These are phyloP conservation scores for Gonocerus acuteangulatus DNA, from an alignment of 2,888 invertebrate genomes.

Conservation along the genomic window DNA sequence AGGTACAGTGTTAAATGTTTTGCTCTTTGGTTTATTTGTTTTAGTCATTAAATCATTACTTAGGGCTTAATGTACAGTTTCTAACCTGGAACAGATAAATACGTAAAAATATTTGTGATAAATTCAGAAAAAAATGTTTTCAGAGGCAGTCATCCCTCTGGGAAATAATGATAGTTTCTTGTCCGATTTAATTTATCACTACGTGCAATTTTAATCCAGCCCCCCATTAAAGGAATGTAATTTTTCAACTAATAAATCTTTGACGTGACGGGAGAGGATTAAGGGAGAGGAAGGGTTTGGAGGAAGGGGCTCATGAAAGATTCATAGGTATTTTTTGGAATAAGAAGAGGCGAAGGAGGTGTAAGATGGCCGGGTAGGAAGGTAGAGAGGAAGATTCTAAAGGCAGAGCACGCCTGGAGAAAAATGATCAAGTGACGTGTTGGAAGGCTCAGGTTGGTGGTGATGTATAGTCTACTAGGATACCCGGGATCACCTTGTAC, in stretches of 20 bases:
- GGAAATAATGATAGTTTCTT: too few relatives aligned
- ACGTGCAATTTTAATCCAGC: too few relatives aligned
- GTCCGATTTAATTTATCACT: too few relatives aligned
- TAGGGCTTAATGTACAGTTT: too few relatives aligned
- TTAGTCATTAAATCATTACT: too few relatives aligned
- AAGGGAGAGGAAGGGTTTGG: not conserved
- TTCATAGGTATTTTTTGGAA: not conserved
- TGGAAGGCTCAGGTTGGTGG: not conserved
- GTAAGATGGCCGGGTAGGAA: not conserved
- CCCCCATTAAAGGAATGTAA: not conserved
- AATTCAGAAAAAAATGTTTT: too few relatives aligned
- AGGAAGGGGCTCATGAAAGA: not conserved
- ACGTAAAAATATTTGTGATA: too few relatives aligned
- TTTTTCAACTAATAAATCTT: not conserved
- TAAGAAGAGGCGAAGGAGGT: not conserved
- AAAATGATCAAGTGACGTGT: constrained; percentile 24
- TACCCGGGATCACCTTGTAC: not conserved
- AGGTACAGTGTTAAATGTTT: too few relatives aligned
- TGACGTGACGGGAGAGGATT: not conserved
- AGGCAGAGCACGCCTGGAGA: constrained; percentile 12
- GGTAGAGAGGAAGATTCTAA: not conserved
- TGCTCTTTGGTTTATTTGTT: too few relatives aligned
- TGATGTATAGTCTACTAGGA: not conserved
- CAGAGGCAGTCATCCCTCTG: too few relatives aligned
- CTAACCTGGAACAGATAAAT: too few relatives aligned